Base-by-base conservation (phyloP, 2,888 invertebrate genomes). In the Leptinotarsa tumamoca region DNA sequence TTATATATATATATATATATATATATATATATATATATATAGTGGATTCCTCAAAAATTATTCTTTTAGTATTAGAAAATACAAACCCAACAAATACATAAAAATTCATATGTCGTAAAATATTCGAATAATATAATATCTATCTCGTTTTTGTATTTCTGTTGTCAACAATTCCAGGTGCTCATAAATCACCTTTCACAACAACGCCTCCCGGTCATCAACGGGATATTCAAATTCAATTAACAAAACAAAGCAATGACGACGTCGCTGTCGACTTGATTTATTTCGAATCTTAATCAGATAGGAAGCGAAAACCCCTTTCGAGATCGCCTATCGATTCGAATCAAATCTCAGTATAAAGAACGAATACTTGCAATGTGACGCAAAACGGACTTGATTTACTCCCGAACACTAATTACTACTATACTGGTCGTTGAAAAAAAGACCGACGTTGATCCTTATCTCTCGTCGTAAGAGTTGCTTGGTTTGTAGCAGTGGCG, bases 331-430 rank as follows among this genome's bases (percentile, higher is more conserved):
- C 7, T 21, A 63, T 33, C 43, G 63, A 43, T 63, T 63, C 17
- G n/a, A 63, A 63, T 27, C 33, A 63, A 63, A 63, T 63, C 33
- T 33, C 54, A 3, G 58, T 15, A 58, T 49, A 70, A 49, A 70
- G 61, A 61, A 43, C 43, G 56, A 5, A 54, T 27, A 54, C 33
- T 56, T 14, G 49, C 52, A 21, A 15, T 52, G 50, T 70, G 70
- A 70, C 70, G 70, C 58, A 70, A 70, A 69, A 70, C 58, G 58
- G 58, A 70, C 58, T 70, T 70, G 70, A 70, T 70, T 70, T 70
- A 70, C 61, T 70, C 58, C 21, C 70, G 49, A 58, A 21, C 58
- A 70, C 70, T 70, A 70, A 70, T 70, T 70, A 70, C 50, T 15
- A 18, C 33, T 33, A 33, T 33, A 33, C 21, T 50, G 27, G 21